A percentile compares a stretch with the other conserved stretches of the same genome.
These are phyloP conservation scores for Meloidogyne chitwoodi DNA, from an alignment of 1,140 invertebrate genomes.

Conservation along the genomic window DNA sequence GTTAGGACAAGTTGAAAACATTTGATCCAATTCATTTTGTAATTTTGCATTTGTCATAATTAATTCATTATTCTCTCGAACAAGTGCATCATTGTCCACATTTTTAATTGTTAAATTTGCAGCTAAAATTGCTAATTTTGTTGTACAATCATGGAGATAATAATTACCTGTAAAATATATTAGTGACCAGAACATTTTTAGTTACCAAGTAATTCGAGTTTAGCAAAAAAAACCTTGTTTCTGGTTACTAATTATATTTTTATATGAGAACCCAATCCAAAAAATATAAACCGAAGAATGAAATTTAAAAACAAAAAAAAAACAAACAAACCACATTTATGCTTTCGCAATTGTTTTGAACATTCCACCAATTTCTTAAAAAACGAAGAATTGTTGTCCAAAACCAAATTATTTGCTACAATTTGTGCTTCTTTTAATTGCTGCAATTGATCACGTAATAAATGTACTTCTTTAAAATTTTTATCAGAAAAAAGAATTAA, in stretches of 20 bases:
- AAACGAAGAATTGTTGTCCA: not conserved
- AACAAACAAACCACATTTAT: not conserved
- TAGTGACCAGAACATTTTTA: not conserved
- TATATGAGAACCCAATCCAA: too few relatives aligned
- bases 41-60: conserved; percentile 47
- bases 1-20: too few relatives aligned
- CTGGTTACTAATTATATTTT: too few relatives aligned
- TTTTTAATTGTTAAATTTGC: conserved; percentile 39
- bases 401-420: not conserved
- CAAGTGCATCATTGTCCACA: conserved; percentile 48
- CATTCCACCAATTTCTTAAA: not conserved
- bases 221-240: not conserved
- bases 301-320: not conserved
- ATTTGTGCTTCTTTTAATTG: not conserved
- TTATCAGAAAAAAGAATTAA: not conserved
- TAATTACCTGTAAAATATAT: not conserved
- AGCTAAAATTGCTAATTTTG: conserved; percentile 56
- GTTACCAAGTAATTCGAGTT: not conserved
- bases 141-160: conserved; percentile 16
- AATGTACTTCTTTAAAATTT: not conserved
- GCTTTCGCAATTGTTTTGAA: not conserved
- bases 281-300: not conserved
- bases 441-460: not conserved
- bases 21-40: conserved; percentile 27
- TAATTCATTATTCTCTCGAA: conserved; percentile 49